Evolutionary conservation across 1,140 invertebrate genomes (phyloP).

Genomic region (Drosophila erecta): DNA sequence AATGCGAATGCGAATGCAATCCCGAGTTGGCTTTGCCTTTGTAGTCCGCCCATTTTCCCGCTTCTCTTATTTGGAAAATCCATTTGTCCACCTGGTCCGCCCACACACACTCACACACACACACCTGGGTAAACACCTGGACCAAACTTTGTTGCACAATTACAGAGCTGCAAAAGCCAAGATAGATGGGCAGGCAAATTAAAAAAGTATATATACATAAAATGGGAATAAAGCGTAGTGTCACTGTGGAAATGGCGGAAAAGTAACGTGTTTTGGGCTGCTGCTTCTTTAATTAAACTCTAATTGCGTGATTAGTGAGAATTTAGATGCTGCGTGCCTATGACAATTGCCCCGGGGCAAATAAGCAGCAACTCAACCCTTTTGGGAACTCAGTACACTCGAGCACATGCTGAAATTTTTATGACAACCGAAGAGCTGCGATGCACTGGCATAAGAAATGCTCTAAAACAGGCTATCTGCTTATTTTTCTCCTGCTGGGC

Average conservation of each 20-base stretch:
- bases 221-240: slow-evolving; percentile 9
- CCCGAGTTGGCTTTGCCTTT: slow-evolving; percentile 52
- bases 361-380: background rate
- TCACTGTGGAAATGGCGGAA: background rate
- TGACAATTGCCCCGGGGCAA: slow-evolving; percentile 19
- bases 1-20: slow-evolving; percentile 72
- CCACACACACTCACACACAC: slow-evolving; percentile 10
- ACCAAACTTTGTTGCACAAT: slow-evolving; percentile 61
- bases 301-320: slow-evolving; percentile 45
- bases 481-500: too few relatives aligned
- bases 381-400: slow-evolving; percentile 8
- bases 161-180: slow-evolving; percentile 14
- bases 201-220: slow-evolving; percentile 10
- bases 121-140: slow-evolving; percentile 9
- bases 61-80: slow-evolving; percentile 68
- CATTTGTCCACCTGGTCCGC: slow-evolving; percentile 72
- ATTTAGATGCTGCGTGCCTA: slow-evolving; percentile 52
- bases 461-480: too few relatives aligned
- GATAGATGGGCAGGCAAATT: slow-evolving; percentile 17
- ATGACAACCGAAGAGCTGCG: slow-evolving; percentile 32
- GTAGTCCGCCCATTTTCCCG: slow-evolving; percentile 13
- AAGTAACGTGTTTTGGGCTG: background rate
- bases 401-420: slow-evolving; percentile 48
- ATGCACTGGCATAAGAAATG: slow-evolving; percentile 10
- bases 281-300: slow-evolving; percentile 42